Base-by-base conservation (phyloP, 1,140 invertebrate species). In the Pinna nobilis region DNA sequence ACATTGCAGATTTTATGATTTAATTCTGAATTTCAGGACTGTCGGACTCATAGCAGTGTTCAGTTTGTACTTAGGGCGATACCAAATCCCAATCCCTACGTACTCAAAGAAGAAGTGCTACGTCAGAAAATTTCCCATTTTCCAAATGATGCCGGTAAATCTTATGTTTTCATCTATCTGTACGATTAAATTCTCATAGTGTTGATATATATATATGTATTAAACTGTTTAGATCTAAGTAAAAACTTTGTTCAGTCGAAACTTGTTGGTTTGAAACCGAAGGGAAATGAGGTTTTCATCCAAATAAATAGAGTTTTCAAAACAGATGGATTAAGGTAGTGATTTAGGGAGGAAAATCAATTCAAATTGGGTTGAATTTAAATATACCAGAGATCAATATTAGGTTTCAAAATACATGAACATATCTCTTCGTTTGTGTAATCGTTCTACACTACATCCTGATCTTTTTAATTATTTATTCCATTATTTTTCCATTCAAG, bases 401-500 rank as follows among this genome's bases (percentile, higher is more conserved):
- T 3, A 25, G 20, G 20, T n/a, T 50, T 50, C n/a, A 23, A n/a
- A 9, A 3, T 3, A n/a, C 7, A 9, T 50, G 9, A 18, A 18
- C 11, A 4, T 20, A 23, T 2, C 15, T 25, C 13, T 25, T 28
- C 20, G 32, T 7, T 20, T 25, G n/a, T n/a, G n/a, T 53, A 13
- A 23, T 30, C 20, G 20, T 1, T 25, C 9, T 28, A 20, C 15
- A 53, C 15, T 25, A 20, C 11, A 20, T 53, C 15, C 15, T 25
- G 2, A 25, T 2, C 4, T 7, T 3, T n/a, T 3, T 15, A 23
- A 20, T 25, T 51, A 25, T 0, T 20, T 53, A 23, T 13, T 15
- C 25, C 3, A 9, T n/a, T 1, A 53, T 20, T 2, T 23, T 65
- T 37, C 78, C 64, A 1, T 50, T 57, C 15, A 78, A 95, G 94